These are phyloP conservation scores for Atlantisia rogersi DNA, from an alignment of 2,113 vertebrate genomes.

Conservation along the genomic window DNA sequence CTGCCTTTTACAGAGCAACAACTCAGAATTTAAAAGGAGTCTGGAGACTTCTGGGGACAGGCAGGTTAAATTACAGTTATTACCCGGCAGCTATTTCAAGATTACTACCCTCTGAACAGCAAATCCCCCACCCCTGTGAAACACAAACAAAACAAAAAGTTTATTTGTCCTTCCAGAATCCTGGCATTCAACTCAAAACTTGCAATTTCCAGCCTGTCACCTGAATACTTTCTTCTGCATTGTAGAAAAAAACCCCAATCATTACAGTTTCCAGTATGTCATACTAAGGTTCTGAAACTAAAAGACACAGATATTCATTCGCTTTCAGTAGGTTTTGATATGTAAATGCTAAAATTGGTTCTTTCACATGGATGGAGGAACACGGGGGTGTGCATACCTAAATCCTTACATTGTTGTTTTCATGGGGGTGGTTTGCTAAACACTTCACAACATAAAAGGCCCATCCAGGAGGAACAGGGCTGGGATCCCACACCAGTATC, in stretches of 20 bases:
- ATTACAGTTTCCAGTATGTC: neutral
- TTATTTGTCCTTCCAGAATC: conserved; percentile 3
- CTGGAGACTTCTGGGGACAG: conserved; percentile 3
- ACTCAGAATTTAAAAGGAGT: conserved; percentile 34
- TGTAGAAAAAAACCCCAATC: neutral
- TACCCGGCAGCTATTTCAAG: conserved; percentile 53
- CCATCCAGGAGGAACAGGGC: too few relatives aligned
- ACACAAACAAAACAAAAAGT: conserved; percentile 10
- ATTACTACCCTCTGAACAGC: conserved; percentile 31
- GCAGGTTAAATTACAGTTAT: conserved; percentile 66
- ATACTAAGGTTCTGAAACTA: neutral
- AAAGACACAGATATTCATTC: neutral
- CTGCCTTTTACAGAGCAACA: conserved; percentile 22
- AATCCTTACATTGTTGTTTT: neutral
- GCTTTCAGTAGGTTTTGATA: neutral
- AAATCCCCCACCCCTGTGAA: neutral
- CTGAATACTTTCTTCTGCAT: neutral
- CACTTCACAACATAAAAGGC: neutral
- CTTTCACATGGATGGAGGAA: neutral
- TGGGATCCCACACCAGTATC: neutral
- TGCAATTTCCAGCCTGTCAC: neutral
- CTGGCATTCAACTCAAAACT: neutral
- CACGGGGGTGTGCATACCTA: neutral
- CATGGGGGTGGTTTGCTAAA: neutral
- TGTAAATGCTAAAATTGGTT: neutral